Percentiles rank a stretch among this genome's conserved stretches.
Evolutionary conservation across 2,797 vertebrate genomes (phyloP).

Genomic region (Cyclura pinguis): DNA sequence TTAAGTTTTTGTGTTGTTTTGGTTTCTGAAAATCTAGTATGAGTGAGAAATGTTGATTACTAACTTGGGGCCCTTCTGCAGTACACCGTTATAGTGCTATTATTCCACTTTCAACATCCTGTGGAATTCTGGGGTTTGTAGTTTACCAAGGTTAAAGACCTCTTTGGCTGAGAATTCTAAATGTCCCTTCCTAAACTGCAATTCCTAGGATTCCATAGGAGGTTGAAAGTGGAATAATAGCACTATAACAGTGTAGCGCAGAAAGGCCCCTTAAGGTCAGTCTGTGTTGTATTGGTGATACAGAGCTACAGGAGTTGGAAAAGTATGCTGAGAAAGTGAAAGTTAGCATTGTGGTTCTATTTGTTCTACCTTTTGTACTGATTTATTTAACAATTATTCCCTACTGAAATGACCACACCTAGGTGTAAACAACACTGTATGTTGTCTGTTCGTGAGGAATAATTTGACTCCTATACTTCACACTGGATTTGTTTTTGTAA

Average conservation of each 20-base stretch:
- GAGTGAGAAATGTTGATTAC: slow-evolving; percentile 3
- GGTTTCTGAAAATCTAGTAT: slow-evolving; percentile 5
- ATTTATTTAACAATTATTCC: not conserved
- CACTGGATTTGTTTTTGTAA: slow-evolving; percentile 39
- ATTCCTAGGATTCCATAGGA: no score
- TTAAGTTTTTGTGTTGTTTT: not conserved
- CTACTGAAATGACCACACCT: slow-evolving; percentile 28
- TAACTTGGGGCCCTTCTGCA: not conserved
- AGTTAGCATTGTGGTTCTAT: not conserved
- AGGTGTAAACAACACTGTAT: not conserved
- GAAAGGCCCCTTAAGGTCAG: not conserved
- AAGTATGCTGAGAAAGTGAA: not conserved
- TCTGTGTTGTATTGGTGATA: slow-evolving; percentile 1
- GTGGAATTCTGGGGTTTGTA: no score
- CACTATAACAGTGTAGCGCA: no score
- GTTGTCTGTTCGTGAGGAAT: slow-evolving; percentile 31
- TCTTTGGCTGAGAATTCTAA: no score
- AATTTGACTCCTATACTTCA: slow-evolving; percentile 29
- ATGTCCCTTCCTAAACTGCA: no score
- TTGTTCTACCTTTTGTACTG: not conserved
- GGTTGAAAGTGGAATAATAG: no score
- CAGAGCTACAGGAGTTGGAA: not conserved
- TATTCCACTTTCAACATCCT: no score
- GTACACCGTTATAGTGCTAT: no score
- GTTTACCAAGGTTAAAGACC: no score